These are phyloP conservation scores for Agonum fuliginosum DNA, from an alignment of 2,888 invertebrate genomes.

Conservation along the genomic window DNA sequence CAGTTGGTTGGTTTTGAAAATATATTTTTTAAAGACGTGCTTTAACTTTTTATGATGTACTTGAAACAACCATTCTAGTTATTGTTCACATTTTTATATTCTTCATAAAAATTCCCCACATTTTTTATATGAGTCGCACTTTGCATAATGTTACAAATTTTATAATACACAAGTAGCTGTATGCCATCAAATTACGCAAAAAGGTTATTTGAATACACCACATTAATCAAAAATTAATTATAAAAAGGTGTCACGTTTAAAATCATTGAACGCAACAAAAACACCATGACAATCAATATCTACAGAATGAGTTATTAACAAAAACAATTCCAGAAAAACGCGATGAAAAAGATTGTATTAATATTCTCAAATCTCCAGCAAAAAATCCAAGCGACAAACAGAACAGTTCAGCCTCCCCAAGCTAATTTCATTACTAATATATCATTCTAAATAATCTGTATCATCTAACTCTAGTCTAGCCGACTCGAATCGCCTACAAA, in stretches of 20 bases:
- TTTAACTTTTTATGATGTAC: slow-evolving; percentile 3
- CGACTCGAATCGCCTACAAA: slow-evolving; percentile 25
- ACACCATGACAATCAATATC: slow-evolving; percentile 24
- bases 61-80: neutral
- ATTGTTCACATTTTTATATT: slow-evolving; percentile 10
- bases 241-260: slow-evolving; percentile 18
- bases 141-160: neutral
- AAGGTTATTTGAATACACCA: neutral
- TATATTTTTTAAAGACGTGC: neutral
- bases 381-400: slow-evolving; percentile 19
- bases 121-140: neutral
- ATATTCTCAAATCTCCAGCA: slow-evolving; percentile 1
- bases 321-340: slow-evolving; percentile 36
- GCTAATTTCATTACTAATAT: slow-evolving; percentile 43
- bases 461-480: too few species aligned
- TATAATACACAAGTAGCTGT: neutral
- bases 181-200: neutral
- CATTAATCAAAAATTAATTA: slow-evolving; percentile 24
- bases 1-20: neutral
- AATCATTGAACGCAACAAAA: slow-evolving; percentile 6
- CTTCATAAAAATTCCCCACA: slow-evolving; percentile 11
- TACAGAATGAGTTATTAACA: slow-evolving; percentile 38
- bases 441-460: slow-evolving; percentile 43
- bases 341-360: slow-evolving; percentile 32
- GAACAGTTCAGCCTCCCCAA: neutral